phyloP scores from a whole-genome alignment of 2,797 vertebrate species.

The Falco concolor region DNA sequence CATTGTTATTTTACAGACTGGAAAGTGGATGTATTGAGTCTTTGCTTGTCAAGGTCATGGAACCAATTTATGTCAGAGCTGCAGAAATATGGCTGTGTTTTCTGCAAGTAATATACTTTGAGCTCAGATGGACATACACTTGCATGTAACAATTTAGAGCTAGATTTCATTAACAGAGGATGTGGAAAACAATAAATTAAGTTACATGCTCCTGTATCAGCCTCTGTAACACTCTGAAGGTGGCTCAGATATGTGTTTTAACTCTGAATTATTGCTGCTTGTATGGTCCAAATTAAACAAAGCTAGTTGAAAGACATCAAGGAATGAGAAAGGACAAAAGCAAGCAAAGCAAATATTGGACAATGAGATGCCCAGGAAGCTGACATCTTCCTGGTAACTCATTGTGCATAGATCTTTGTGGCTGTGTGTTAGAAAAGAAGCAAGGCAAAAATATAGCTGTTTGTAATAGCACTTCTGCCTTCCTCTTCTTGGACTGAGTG shows the following conservation, averaged over 20 bases:
- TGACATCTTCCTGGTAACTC: not conserved
- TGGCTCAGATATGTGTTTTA: not conserved
- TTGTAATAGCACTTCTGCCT: not conserved
- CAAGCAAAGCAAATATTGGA: not conserved
- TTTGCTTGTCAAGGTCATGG: conserved; percentile 36
- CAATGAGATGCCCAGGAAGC: not conserved
- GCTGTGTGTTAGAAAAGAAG: not conserved
- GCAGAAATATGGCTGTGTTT: not conserved
- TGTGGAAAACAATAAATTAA: not conserved
- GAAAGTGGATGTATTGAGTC: not conserved
- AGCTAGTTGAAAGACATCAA: not conserved
- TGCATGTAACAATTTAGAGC: not conserved
- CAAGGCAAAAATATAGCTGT: not conserved
- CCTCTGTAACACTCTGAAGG: not conserved
- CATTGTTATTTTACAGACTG: conserved; percentile 3
- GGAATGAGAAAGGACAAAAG: not conserved
- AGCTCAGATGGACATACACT: not conserved
- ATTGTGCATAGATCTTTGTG: not conserved
- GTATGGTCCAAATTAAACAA: not conserved
- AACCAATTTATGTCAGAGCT: not conserved
- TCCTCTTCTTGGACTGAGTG: not conserved
- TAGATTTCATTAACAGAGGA: not conserved
- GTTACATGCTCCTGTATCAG: not conserved
- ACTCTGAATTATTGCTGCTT: not conserved
- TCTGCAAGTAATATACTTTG: not conserved